Conservation (phyloP, 1,140 invertebrate genomes). For the Drusus annulatus region DNA sequence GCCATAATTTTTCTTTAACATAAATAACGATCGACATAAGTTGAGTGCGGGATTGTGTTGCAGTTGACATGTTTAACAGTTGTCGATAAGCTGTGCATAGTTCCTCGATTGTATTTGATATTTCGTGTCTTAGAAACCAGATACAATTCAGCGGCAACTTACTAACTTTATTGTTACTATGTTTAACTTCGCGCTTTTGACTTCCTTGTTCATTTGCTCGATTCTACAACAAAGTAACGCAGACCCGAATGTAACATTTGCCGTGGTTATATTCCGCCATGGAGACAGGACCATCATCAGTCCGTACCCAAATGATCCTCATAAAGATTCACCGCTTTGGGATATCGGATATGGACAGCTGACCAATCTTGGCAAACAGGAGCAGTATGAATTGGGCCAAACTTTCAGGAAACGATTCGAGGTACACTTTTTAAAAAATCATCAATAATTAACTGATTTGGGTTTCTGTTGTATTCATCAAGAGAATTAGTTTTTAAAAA, state of each 20-base stretch:
- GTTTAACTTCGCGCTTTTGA: not conserved
- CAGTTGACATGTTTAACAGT: too few relatives aligned
- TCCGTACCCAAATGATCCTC: slow-evolving; percentile 85
- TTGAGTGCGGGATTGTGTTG: too few relatives aligned
- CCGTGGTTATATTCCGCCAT: slow-evolving; percentile 79
- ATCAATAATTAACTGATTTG: too few relatives aligned
- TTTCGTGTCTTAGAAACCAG: too few relatives aligned
- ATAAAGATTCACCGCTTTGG: slow-evolving; percentile 79
- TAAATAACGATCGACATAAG: too few relatives aligned
- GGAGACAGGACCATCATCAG: slow-evolving; percentile 86
- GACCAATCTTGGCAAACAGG: slow-evolving; percentile 83
- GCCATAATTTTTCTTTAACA: too few relatives aligned
- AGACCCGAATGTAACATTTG: slow-evolving; percentile 59
- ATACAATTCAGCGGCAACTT: too few relatives aligned
- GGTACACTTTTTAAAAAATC: slow-evolving; percentile 59
- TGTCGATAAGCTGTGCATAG: too few relatives aligned
- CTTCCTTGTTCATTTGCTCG: slow-evolving; percentile 10
- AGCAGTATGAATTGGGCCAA: slow-evolving; percentile 85
- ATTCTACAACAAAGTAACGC: slow-evolving; percentile 18
- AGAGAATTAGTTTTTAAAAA: too few relatives aligned
- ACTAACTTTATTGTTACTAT: too few relatives aligned
- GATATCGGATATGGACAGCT: slow-evolving; percentile 84
- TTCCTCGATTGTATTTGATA: too few relatives aligned
- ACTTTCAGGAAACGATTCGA: slow-evolving; percentile 83
- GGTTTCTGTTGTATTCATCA: too few relatives aligned